Evolutionary conservation across 2,113 vertebrate species (phyloP).

Genomic region (Cottus gobio): DNA sequence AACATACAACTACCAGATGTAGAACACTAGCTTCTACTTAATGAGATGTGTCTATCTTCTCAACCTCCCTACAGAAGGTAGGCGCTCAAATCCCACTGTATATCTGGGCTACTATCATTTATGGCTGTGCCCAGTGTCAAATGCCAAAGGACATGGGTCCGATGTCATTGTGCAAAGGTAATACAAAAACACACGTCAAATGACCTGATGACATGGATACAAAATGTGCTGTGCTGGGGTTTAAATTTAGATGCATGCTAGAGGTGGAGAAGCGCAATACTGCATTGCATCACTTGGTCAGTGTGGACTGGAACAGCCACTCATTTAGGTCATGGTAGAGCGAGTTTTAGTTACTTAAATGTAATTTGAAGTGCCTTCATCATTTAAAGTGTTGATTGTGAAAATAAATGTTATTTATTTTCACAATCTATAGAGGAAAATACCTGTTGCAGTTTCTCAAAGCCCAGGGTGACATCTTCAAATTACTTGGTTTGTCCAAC

Average conservation of each 20-base stretch:
- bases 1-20: background rate
- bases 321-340: conserved; percentile 8
- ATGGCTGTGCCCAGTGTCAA: conserved; percentile 57
- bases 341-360: conserved; percentile 19
- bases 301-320: conserved; percentile 38
- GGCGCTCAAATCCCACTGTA: background rate
- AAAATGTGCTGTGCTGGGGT: conserved; percentile 72
- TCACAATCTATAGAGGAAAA: background rate
- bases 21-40: conserved; percentile 3
- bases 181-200: conserved; percentile 70
- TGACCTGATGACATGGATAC: conserved; percentile 62
- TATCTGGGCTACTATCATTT: conserved; percentile 18
- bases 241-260: conserved; percentile 77
- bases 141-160: conserved; percentile 69
- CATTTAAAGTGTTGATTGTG: background rate
- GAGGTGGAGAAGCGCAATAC: conserved; percentile 55
- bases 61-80: background rate
- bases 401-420: background rate
- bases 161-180: conserved; percentile 68
- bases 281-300: conserved; percentile 40
- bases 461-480: background rate
- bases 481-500: background rate
- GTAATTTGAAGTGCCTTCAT: background rate
- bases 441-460: background rate
- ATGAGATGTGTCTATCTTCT: conserved; percentile 4